Evolutionary conservation across 2,797 vertebrate genomes (phyloP).

Genomic region (Dermochelys coriacea): DNA sequence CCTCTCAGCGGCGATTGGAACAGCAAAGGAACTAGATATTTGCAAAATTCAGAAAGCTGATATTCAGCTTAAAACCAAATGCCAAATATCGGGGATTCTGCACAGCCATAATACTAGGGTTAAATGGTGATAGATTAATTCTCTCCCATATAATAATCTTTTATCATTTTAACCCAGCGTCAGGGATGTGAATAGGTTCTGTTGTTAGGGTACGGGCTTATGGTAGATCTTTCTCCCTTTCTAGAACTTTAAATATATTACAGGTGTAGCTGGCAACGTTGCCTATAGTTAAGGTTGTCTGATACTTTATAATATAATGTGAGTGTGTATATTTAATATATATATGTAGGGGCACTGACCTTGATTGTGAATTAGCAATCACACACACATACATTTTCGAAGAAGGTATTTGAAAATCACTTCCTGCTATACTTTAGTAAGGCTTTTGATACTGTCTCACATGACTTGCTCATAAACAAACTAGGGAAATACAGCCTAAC

Average conservation of each 20-base stretch:
- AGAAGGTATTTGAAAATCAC: conserved; percentile 21
- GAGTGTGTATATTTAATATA: background rate
- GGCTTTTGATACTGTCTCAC: no score
- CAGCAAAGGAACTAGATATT: background rate
- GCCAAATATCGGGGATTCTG: background rate
- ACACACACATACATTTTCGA: background rate
- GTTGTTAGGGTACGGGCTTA: background rate
- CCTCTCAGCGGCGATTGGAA: background rate
- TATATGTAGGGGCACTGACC: background rate
- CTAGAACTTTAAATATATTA: background rate
- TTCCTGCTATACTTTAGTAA: background rate
- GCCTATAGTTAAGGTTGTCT: background rate
- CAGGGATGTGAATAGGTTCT: background rate
- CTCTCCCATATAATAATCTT: background rate
- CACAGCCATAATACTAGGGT: background rate
- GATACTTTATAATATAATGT: background rate
- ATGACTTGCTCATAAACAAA: no score
- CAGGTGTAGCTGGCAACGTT: background rate
- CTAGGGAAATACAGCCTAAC: no score
- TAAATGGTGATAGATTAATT: background rate
- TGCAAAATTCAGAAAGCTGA: background rate
- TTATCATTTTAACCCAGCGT: background rate
- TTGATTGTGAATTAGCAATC: background rate
- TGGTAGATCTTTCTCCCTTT: background rate
- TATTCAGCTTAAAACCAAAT: background rate